Conservation (phyloP, 2,797 vertebrate genomes). For the Notolepis coatsorum region DNA sequence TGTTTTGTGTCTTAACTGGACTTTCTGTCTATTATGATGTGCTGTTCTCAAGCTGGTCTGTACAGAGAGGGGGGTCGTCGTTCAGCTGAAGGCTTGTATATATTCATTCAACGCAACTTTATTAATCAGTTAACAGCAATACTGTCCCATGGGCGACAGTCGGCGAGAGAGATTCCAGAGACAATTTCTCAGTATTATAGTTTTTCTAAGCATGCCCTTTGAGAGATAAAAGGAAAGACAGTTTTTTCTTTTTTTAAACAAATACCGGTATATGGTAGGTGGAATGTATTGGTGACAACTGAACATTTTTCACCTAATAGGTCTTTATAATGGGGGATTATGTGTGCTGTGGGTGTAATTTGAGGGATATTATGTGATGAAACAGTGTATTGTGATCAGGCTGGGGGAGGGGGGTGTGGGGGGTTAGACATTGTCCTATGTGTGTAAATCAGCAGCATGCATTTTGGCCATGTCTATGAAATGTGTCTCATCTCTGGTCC, state of each 20-base stretch:
- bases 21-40: slow-evolving; percentile 45
- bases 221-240: slow-evolving; percentile 42
- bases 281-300: slow-evolving; percentile 68
- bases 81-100: slow-evolving; percentile 54
- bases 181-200: slow-evolving; percentile 53
- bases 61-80: slow-evolving; percentile 34
- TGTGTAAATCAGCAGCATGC: slow-evolving; percentile 75
- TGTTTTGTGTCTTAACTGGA: slow-evolving; percentile 49
- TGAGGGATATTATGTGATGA: slow-evolving; percentile 31
- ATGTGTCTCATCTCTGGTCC: slow-evolving; percentile 64
- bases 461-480: slow-evolving; percentile 68
- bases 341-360: slow-evolving; percentile 56
- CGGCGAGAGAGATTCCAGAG: slow-evolving; percentile 30
- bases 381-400: slow-evolving; percentile 29
- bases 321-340: slow-evolving; percentile 32
- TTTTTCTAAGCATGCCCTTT: slow-evolving; percentile 59
- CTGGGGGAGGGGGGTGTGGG: slow-evolving; percentile 12
- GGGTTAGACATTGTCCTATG: slow-evolving; percentile 57
- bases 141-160: slow-evolving; percentile 29
- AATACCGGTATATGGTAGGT: slow-evolving; percentile 44
- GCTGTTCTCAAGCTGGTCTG: slow-evolving; percentile 57
- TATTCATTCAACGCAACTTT: slow-evolving; percentile 53
- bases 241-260: slow-evolving; percentile 56
- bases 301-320: slow-evolving; percentile 47
- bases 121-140: slow-evolving; percentile 48